Base-by-base conservation (phyloP, 1,140 invertebrate species). In the Eupeodes corollae region DNA sequence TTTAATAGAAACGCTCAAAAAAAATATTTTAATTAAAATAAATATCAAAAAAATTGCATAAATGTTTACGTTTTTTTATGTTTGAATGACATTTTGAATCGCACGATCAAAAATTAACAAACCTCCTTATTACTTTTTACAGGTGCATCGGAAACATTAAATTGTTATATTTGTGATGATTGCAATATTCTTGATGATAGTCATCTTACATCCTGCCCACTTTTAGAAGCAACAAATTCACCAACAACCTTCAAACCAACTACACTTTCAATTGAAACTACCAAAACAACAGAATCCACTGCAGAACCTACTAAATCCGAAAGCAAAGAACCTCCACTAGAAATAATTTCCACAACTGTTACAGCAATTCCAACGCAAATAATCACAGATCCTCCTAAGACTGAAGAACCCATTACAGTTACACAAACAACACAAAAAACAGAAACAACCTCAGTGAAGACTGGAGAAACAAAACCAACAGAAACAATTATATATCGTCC, bases 81-180 rank as follows among this genome's bases (percentile, higher is more conserved):
- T n/a, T n/a, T n/a, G n/a, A n/a, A n/a, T n/a, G n/a, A n/a, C n/a
- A n/a, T n/a, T n/a, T n/a, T n/a, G n/a, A n/a, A n/a, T n/a, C n/a
- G n/a, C n/a, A n/a, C n/a, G n/a, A n/a, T n/a, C n/a, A n/a, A 5
- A 5, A 26, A 26, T 26, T 26, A 5, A 26, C 3, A 26, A 5
- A 26, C 21, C 8, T 26, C 8, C 3, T 5, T 26, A 26, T 5
- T 26, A 5, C 21, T 8, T 26, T 26, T 8, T 8, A 26, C 21
- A 26, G 21, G 21, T 3, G 3, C 8, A 5, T 26, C 21, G 3
- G 21, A 26, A 26, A 3, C 38, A 18, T 46, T 63, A 13, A 6
- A 58, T 9, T 63, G 60, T 16, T 63, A 63, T 30, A 9, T 46
- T 39, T 63, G 60, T 8, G 19, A 18, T 1, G 46, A 8, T 1